Evolutionary conservation across 23 tunicate species (phyloP), one percentile per base, ranked within the genome.

Genomic region (Aplidium turbinatum): DNA sequence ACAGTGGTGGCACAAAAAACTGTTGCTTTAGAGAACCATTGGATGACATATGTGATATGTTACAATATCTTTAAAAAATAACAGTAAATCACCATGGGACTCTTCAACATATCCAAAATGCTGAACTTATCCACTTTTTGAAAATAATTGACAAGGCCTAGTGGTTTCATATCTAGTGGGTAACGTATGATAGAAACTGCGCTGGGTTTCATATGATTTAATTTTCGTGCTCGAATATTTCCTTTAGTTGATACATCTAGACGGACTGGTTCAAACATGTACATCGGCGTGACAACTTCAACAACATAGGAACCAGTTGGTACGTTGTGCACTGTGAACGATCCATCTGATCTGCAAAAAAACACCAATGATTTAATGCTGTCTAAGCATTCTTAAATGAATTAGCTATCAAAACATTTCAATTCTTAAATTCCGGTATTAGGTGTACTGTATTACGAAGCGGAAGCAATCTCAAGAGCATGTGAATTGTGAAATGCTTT

Each of bases 111-210:
- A 71, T 90, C 90, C 22, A 90, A 72, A 63, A 90, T 84, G 40
- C 97, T 90, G 64, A 90, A 90, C 67, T 83, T 90, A 62, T 90
- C 97, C 26, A 90, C 54, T 16, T 21, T 69, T 72, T 90, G 97
- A 64, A 90, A 90, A 35, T 90, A 90, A 35, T 90, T 83, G 9
- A 80, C 63, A 16, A 78, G 21, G 9, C 65, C 84, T 5, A 84
- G 47, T 1, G 97, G 86, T 78, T 84, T 90, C 58, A 78, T 21
- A 25, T 90, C 97, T 33, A 90, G 33, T 31, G 97, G 97, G 67
- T 90, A 90, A 64, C 67, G 72, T 1, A 90, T 40, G 51, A 84
- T 27, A 1, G 86, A 38, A 11, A 78, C 86, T 0, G 78, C 73
- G 52, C 78, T 78, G 42, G 90, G 97, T 58, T 83, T 90, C 34